Conservation (phyloP, 2,797 vertebrate species). For the Danio albolineatus region DNA sequence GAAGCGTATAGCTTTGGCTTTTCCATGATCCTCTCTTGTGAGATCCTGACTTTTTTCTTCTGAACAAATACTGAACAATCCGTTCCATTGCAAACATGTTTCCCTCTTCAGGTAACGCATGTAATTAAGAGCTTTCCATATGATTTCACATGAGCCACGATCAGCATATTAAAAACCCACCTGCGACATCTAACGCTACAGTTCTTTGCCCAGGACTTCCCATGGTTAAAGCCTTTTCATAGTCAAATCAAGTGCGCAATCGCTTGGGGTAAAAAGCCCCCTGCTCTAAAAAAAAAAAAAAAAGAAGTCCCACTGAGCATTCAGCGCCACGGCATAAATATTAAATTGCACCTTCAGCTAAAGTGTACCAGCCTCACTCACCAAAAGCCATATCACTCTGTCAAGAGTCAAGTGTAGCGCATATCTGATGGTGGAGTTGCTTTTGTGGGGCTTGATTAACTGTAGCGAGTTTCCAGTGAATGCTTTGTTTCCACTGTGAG, state of each 20-base stretch:
- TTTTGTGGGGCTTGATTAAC: conserved; percentile 47
- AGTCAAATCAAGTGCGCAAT: conserved; percentile 57
- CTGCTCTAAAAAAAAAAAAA: conserved; percentile 30
- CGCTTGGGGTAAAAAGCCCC: conserved; percentile 45
- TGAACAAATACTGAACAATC: conserved; percentile 72
- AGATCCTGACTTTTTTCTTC: conserved; percentile 67
- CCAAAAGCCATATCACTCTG: conserved; percentile 54
- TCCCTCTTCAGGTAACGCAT: conserved; percentile 26
- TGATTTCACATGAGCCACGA: background rate
- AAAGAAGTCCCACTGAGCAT: conserved; percentile 30
- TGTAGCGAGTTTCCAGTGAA: conserved; percentile 48
- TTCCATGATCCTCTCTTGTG: conserved; percentile 74
- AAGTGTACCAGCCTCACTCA: conserved; percentile 49
- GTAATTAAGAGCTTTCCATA: conserved; percentile 4
- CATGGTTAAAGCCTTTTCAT: conserved; percentile 22
- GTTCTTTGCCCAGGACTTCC: conserved; percentile 17
- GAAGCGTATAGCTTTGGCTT: conserved; percentile 73
- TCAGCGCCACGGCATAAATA: conserved; percentile 61
- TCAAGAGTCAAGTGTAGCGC: conserved; percentile 59
- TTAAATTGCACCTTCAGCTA: conserved; percentile 60
- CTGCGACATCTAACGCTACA: conserved; percentile 2
- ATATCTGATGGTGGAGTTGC: conserved; percentile 57
- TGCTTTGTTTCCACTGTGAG: conserved; percentile 50
- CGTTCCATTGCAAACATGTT: conserved; percentile 75
- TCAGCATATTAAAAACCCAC: conserved; percentile 10